Percentiles rank a stretch among this genome's conserved stretches.
Conservation (phyloP, 2,113 vertebrate genomes). For the Melanotaenia duboulayi region DNA sequence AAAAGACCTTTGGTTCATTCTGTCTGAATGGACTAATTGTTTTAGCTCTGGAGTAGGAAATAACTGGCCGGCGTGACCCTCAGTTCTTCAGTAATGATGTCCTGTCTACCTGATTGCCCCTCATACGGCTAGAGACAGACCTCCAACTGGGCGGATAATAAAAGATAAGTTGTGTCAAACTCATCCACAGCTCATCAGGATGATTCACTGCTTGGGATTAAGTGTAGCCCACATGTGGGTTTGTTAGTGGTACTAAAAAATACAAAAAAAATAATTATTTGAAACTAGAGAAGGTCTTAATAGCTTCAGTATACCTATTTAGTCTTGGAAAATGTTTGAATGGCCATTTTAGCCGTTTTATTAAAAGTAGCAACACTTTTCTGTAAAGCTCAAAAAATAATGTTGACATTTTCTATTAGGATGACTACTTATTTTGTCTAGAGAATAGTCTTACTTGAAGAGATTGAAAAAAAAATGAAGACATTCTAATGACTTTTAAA, state of each 20-base stretch:
- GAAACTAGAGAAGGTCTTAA: neutral
- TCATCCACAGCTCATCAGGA: constrained; percentile 30
- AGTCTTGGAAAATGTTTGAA: neutral
- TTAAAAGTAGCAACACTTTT: neutral
- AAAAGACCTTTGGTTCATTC: neutral
- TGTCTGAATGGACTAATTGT: neutral
- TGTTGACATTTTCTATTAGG: neutral
- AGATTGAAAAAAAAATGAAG: constrained; percentile 7
- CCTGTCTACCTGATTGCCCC: constrained; percentile 5
- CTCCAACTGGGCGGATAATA: constrained; percentile 26
- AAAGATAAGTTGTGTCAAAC: constrained; percentile 20
- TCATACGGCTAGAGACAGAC: constrained; percentile 20
- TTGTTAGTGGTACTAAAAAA: neutral
- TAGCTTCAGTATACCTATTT: neutral
- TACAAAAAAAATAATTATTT: neutral
- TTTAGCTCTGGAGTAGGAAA: neutral
- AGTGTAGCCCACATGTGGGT: constrained; percentile 4
- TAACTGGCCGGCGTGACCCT: neutral
- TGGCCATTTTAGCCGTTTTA: constrained; percentile 7
- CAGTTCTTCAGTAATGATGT: constrained; percentile 12
- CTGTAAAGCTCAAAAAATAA: neutral
- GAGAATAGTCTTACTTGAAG: neutral
- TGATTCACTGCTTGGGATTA: constrained; percentile 32
- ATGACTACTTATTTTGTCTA: neutral
- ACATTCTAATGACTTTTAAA: neutral